Base-by-base conservation (phyloP, 2,888 invertebrate genomes). In the Eupelmus urozonus region DNA sequence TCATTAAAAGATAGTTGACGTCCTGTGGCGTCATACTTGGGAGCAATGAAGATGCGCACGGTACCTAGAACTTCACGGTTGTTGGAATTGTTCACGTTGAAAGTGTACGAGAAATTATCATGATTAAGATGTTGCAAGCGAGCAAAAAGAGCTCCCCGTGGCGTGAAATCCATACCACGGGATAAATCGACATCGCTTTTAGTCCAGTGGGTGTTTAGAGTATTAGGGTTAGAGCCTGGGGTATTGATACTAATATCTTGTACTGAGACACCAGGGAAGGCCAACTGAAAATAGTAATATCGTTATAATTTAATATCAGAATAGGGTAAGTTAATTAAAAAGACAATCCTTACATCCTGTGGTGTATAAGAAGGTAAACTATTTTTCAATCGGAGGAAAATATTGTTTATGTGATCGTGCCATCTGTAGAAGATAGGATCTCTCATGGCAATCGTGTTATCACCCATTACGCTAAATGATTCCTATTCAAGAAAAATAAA, bases 141-240 rank as follows among this genome's bases (percentile, higher is more conserved):
- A 0, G 94, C 95, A 62, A 94, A 92, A 51, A 96, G 93, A 57
- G 93, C 89, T 60, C 96, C 96, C 0, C 95, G 91, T 0, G 95
- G 95, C 9, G 93, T 92, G 90, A 96, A 96, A 90, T 96, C 96
- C 87, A 97, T 91, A 0, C 97, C 97, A 0, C 96, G 92, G 0
- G 94, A 93, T 51, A 97, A 88, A 85, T 96, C 94, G 81, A 96
- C 92, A 65, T 94, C 94, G 75, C 94, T 94, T 89, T 94, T 93
- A 91, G 94, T 94, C 96, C 96, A 97, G 90, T 93, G 94, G 0
- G 96, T 96, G 79, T 90, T 90, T 51, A 96, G 81, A 0, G 89
- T 88, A 23, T 80, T 78, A 1, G 82, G 78, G 53, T 76, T 73
- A 0, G 62, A n/a, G 5, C 55, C 55, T 1, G 59, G 69, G 2